Evolutionary conservation across 2,113 vertebrate species (phyloP).

Genomic region (Australoheros scitulus): DNA sequence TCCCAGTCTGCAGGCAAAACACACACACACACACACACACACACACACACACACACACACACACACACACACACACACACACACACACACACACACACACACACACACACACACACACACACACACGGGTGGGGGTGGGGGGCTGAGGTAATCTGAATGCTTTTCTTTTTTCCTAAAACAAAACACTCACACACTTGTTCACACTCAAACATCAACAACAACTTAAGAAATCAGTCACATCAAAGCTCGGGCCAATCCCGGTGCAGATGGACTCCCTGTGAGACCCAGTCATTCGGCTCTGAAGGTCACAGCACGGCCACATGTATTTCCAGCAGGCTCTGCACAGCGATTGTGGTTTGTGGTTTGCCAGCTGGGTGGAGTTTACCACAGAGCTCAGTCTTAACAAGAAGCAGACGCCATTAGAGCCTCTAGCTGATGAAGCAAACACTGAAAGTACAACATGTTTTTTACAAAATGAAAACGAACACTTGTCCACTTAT

Average conservation of each 20-base stretch:
- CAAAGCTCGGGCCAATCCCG: constrained; percentile 33
- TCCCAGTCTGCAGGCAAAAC: no score
- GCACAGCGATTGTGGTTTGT: constrained; percentile 24
- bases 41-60: background rate
- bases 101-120: constrained; percentile 15
- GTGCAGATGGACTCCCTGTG: background rate
- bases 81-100: constrained; percentile 1
- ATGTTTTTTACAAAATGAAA: background rate
- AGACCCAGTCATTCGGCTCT: constrained; percentile 9
- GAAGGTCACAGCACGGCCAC: constrained; percentile 17
- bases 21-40: no score
- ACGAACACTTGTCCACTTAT: background rate
- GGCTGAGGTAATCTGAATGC: background rate
- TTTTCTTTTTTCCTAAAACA: background rate
- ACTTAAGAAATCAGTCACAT: constrained; percentile 52
- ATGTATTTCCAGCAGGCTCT: background rate
- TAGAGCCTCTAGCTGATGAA: background rate
- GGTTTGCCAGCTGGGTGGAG: constrained; percentile 54
- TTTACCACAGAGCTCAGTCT: constrained; percentile 5
- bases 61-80: constrained; percentile 4
- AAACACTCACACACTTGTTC: background rate
- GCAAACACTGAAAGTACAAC: background rate
- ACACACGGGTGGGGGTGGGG: no score
- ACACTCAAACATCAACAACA: constrained; percentile 28
- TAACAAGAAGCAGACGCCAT: constrained; percentile 44